Conservation (phyloP, 2,113 vertebrate genomes). For the Elephantulus edwardii region DNA sequence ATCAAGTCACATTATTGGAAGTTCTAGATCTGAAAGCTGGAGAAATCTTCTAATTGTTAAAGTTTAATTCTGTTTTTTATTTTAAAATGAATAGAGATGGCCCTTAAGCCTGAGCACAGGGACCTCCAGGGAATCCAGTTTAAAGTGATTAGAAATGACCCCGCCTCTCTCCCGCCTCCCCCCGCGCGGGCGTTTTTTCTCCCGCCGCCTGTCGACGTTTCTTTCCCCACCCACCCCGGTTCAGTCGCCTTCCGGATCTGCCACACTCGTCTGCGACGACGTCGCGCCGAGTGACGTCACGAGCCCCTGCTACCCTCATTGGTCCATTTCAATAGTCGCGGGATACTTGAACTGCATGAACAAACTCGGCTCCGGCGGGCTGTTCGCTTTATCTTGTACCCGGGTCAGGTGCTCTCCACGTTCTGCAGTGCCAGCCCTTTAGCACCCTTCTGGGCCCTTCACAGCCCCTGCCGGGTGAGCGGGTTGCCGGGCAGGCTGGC, state of each 20-base stretch:
- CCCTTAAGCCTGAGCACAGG: rapidly evolving
- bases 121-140: not conserved
- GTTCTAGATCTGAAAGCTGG: not conserved
- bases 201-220: not conserved
- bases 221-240: not conserved
- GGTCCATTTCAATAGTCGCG: constrained; percentile 98
- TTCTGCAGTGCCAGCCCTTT: not conserved
- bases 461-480: constrained; percentile 9
- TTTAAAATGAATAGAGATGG: not conserved
- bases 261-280: not conserved
- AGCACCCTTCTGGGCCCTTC: not conserved
- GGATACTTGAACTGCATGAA: constrained; percentile 94
- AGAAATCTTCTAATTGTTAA: not conserved
- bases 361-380: constrained; percentile 67
- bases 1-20: not conserved
- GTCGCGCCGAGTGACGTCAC: constrained; percentile 58
- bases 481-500: constrained; percentile 1
- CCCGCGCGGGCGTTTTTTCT: not conserved
- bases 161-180: not conserved
- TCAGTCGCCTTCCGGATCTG: not conserved
- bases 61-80: no score
- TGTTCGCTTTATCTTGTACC: not conserved
- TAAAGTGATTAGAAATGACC: not conserved
- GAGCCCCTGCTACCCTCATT: constrained; percentile 81
- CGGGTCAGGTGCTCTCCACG: not conserved